Evolutionary conservation across 2,888 invertebrate species (phyloP), one percentile per base, ranked within the genome.

Genomic region (Acholoe squamosa): DNA sequence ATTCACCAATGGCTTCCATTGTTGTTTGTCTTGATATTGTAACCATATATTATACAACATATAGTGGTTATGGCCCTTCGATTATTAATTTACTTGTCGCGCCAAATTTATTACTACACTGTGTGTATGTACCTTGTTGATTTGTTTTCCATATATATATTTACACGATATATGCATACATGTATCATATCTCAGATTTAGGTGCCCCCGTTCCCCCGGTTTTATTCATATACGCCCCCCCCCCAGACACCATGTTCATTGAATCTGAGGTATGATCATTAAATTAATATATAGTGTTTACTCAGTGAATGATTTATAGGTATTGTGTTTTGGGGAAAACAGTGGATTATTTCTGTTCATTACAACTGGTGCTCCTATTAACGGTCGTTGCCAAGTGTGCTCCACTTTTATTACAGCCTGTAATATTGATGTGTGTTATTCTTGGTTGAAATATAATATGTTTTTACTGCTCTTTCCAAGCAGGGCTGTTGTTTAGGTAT

Each of bases 311-410:
- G 34, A 34, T 80, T 80, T 80, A 80, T 80, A 10, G 80, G 43
- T 80, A 80, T 80, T n/a, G 34, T 80, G 43, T 33, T 34, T 19
- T n/a, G 22, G 80, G 80, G 80, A 5, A 43, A 80, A 80, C 33
- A 10, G 25, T 33, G 19, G 76, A 28, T 43, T 43, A 80, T 33
- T 34, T 80, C 80, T 80, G 43, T 80, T 80, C 43, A 80, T 80
- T 76, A 76, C 31, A 14, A 80, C 80, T 80, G 80, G 80, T 80
- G 80, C 80, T 80, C 80, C 33, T 80, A 34, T 80, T 80, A 22
- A 80, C 19, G 16, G 43, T 80, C 14, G 33, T 80, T 43, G 71
- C 71, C 25, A 28, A 71, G 71, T 71, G 71, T 71, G 71, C 71
- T 61, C 43, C 43, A 43, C 43, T 43, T 43, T 43, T 43, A 43